These are phyloP conservation scores for Gallirallus australis DNA, from an alignment of 2,797 vertebrate genomes.

Conservation along the genomic window DNA sequence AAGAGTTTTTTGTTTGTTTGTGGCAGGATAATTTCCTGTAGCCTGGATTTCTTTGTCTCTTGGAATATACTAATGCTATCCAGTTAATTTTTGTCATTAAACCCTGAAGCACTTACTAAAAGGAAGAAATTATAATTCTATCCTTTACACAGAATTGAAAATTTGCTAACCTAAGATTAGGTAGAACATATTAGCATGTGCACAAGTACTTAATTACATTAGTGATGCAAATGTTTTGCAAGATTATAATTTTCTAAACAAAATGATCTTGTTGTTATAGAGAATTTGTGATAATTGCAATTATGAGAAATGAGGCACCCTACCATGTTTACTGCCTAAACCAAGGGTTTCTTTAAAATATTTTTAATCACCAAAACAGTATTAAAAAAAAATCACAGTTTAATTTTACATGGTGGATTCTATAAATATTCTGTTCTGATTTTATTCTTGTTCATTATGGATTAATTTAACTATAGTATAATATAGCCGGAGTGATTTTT, in stretches of 20 bases:
- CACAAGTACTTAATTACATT: constrained; percentile 79
- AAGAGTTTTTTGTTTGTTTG: constrained; percentile 35
- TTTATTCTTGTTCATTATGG: constrained; percentile 27
- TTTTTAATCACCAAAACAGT: not conserved
- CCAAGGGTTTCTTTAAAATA: constrained; percentile 36
- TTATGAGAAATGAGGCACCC: constrained; percentile 43
- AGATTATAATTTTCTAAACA: constrained; percentile 75
- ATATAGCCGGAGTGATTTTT: constrained; percentile 28
- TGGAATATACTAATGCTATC: constrained; percentile 17
- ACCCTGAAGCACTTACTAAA: constrained; percentile 35
- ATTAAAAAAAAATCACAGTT: not conserved
- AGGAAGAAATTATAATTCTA: constrained; percentile 50
- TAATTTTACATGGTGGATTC: not conserved
- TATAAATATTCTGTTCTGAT: not conserved
- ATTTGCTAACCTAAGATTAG: constrained; percentile 74
- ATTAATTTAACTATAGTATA: constrained; percentile 42
- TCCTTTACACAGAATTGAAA: constrained; percentile 44
- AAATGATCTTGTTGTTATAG: constrained; percentile 75
- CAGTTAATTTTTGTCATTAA: constrained; percentile 51
- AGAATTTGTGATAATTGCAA: constrained; percentile 68
- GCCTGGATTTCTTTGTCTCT: constrained; percentile 24
- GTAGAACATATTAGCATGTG: constrained; percentile 60
- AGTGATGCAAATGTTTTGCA: constrained; percentile 78
- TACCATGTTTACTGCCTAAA: not conserved
- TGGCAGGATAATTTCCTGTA: constrained; percentile 27